Evolutionary conservation across 2,113 vertebrate species (phyloP).

Genomic region (Gracilinanus agilis): DNA sequence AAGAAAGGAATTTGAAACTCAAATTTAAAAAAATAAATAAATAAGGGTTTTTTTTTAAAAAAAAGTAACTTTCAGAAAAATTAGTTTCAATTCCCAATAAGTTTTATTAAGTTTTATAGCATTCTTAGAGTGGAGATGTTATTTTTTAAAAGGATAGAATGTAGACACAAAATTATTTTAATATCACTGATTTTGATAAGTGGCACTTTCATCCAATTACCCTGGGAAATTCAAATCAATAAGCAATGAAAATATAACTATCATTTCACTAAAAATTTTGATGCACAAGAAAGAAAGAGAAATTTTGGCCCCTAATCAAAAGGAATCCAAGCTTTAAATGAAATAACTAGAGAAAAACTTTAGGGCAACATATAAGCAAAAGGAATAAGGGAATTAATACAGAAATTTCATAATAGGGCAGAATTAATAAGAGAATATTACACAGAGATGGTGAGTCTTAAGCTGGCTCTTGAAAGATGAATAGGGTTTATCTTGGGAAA

Average conservation of each 20-base stretch:
- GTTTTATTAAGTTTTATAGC: neutral
- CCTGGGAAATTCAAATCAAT: neutral
- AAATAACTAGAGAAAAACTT: neutral
- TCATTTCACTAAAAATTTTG: neutral
- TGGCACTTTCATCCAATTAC: neutral
- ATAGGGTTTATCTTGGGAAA: neutral
- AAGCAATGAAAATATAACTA: neutral
- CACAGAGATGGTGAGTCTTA: neutral
- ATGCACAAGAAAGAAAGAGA: neutral
- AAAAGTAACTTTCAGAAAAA: neutral
- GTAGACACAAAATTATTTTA: neutral
- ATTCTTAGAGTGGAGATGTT: neutral
- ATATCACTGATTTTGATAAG: neutral
- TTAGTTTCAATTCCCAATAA: too few species aligned
- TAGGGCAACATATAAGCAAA: neutral
- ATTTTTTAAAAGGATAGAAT: neutral
- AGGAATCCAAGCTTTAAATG: neutral
- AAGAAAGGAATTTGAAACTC: too few species aligned
- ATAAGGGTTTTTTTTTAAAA: too few species aligned
- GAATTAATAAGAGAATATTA: neutral
- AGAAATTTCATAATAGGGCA: neutral
- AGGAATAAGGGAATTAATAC: constrained; percentile 10
- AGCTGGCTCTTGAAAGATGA: neutral
- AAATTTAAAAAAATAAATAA: too few species aligned
- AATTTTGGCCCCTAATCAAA: neutral